Conservation (phyloP, 2,113 vertebrate species). For the Indri indri region DNA sequence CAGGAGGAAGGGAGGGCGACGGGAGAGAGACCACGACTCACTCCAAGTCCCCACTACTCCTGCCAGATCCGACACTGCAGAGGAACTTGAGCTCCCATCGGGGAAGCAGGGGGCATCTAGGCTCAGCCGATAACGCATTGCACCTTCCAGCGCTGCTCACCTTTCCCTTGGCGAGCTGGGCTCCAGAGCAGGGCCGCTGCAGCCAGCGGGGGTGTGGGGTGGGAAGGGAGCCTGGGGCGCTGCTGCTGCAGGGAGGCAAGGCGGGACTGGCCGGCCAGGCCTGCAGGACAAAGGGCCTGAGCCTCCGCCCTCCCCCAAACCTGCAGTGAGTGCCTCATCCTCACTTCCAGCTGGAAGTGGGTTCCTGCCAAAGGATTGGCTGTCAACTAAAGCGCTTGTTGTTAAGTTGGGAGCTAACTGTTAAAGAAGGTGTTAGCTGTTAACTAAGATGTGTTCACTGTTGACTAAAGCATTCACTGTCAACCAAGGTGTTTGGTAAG, state of each 20-base stretch:
- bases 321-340: rapidly evolving
- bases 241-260: rapidly evolving
- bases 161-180: background rate
- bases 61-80: background rate
- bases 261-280: background rate
- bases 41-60: background rate
- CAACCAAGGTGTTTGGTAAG: background rate
- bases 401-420: background rate
- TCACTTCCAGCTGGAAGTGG: background rate
- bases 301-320: background rate
- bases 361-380: background rate
- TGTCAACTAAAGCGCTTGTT: background rate
- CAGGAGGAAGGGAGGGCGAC: background rate
- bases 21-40: background rate
- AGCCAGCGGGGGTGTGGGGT: rapidly evolving
- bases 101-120: background rate
- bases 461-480: background rate
- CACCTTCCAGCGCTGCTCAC: background rate
- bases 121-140: constrained; percentile 14
- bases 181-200: background rate
- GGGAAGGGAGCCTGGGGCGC: background rate
- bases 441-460: background rate
- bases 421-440: background rate
- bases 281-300: background rate
- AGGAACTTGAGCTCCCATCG: background rate